These are phyloP conservation scores for Pagetopsis macropterus DNA, from an alignment of 2,797 vertebrate genomes.

Conservation along the genomic window DNA sequence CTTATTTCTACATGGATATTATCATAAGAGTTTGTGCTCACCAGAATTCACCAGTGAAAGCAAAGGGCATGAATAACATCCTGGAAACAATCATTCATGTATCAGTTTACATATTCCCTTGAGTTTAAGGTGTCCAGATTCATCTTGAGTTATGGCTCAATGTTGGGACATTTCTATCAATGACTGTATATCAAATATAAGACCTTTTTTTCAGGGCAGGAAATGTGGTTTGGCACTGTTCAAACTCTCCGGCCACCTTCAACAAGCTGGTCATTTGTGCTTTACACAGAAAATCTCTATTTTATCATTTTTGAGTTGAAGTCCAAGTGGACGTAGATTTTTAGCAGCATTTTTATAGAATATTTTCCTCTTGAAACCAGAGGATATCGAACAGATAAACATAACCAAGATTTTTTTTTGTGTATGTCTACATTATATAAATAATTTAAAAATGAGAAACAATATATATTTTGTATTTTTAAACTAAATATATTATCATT, in stretches of 20 bases:
- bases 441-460: neutral
- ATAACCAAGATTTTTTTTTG: neutral
- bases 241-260: constrained; percentile 67
- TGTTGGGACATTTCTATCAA: constrained; percentile 43
- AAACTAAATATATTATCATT: neutral
- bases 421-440: neutral
- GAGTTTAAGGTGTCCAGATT: neutral
- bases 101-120: constrained; percentile 6
- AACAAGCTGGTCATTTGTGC: constrained; percentile 24
- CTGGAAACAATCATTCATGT: neutral
- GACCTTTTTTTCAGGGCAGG: constrained; percentile 50
- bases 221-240: constrained; percentile 66
- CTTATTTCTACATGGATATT: constrained; percentile 53
- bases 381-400: neutral
- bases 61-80: neutral
- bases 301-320: constrained; percentile 7
- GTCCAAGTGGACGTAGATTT: neutral
- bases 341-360: neutral
- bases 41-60: constrained; percentile 58
- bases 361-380: neutral
- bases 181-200: constrained; percentile 36
- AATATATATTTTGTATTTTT: neutral
- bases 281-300: neutral
- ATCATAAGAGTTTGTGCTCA: constrained; percentile 64
- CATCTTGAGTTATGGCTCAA: neutral